phyloP scores from a whole-genome alignment of 2,888 invertebrate genomes.

The Pemphredon lugubris region DNA sequence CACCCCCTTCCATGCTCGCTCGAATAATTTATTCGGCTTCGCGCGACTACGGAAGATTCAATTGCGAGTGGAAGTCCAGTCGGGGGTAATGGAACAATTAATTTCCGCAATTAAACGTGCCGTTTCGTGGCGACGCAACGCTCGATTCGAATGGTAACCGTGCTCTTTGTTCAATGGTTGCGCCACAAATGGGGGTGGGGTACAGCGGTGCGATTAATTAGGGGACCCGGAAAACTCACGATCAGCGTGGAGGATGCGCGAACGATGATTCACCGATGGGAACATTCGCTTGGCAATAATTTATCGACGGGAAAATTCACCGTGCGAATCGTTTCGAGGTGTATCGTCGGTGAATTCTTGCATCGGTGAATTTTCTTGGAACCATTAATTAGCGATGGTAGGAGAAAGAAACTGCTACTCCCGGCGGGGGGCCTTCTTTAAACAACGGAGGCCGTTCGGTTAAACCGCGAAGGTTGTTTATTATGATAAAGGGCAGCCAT shows the following conservation, averaged over 20 bases:
- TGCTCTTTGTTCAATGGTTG: not conserved
- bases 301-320: too few species aligned
- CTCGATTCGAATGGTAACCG: not conserved
- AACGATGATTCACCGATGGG: too few species aligned
- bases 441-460: too few species aligned
- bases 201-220: constrained; percentile 6
- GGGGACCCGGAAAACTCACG: too few species aligned
- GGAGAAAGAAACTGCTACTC: too few species aligned
- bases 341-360: too few species aligned
- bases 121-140: not conserved
- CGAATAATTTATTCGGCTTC: constrained; percentile 44
- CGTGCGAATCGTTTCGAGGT: too few species aligned
- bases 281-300: too few species aligned
- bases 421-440: too few species aligned
- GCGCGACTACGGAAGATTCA: constrained; percentile 17
- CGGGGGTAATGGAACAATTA: constrained; percentile 32
- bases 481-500: constrained; percentile 69
- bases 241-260: too few species aligned
- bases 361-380: too few species aligned
- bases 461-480: constrained; percentile 48
- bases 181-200: not conserved
- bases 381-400: too few species aligned
- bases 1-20: not conserved
- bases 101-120: constrained; percentile 5
- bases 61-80: not conserved